Percentiles rank a stretch among this genome's conserved stretches.
These are phyloP conservation scores for Drosophila pachea DNA, from an alignment of 1,140 invertebrate genomes.

Conservation along the genomic window DNA sequence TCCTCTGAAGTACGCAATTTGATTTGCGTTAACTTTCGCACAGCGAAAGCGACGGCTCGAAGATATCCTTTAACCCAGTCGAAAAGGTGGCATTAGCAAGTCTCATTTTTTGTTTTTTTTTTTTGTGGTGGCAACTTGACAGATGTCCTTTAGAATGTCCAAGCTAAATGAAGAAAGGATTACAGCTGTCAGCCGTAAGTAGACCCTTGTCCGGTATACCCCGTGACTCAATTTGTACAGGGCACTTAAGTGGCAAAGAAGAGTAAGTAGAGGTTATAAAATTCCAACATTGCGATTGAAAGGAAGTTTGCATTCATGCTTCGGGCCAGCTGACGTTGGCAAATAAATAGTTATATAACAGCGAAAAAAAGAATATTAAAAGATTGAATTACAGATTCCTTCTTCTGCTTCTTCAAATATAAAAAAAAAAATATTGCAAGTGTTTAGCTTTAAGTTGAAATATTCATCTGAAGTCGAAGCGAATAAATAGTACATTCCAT, in stretches of 20 bases:
- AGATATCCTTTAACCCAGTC: not conserved
- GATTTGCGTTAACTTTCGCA: conserved; percentile 10
- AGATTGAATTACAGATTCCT: too few species aligned
- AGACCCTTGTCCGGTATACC: not conserved
- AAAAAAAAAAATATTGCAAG: too few species aligned
- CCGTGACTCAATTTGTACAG: not conserved
- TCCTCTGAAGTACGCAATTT: conserved; percentile 24
- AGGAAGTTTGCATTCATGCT: too few species aligned
- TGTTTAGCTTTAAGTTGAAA: too few species aligned
- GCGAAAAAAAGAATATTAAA: too few species aligned
- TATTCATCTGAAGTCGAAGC: too few species aligned
- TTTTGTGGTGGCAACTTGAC: not conserved
- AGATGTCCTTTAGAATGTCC: not conserved
- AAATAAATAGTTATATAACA: too few species aligned
- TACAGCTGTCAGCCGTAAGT: not conserved
- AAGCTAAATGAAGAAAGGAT: not conserved
- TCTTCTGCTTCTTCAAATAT: too few species aligned
- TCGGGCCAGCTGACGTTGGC: too few species aligned
- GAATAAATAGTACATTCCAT: too few species aligned
- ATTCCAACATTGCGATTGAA: too few species aligned
- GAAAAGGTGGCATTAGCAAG: not conserved
- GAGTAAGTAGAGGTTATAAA: too few species aligned
- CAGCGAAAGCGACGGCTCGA: not conserved
- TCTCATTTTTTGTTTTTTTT: not conserved
- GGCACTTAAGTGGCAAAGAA: not conserved